Base-by-base conservation (phyloP, 2,797 vertebrate species). In the Aeoliscus strigatus region DNA sequence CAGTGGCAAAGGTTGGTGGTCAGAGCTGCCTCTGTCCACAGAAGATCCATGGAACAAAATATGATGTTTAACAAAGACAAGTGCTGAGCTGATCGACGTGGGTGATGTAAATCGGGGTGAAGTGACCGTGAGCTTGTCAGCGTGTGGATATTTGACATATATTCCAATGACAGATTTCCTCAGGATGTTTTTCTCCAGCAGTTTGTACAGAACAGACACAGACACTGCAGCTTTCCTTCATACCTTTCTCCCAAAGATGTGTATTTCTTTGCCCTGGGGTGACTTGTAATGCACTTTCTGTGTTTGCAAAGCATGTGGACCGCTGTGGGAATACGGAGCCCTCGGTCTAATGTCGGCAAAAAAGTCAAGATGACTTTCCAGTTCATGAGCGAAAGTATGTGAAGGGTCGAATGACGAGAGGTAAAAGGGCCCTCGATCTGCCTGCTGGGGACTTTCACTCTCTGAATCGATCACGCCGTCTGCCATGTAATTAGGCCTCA, bases 381-480 rank as follows among this genome's bases (percentile, higher is more conserved):
- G 55, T 75, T 48, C 39, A 43, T 36, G 71, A 72, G 59, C 62
- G 56, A 67, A 73, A 76, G 57, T 77, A 71, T 67, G 62, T 70
- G 62, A 73, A 38, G 59, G 65, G 61, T 61, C 18, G 29, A 66
- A 42, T 57, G 59, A 43, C 44, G 51, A 49, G 60, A 72, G 65
- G 56, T 69, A 74, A 77, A 66, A 74, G 61, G 72, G 74, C 65
- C 65, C 68, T 77, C 69, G 16, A 25, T 47, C 63, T 49, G 70
- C 66, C 77, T 79, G 67, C 71, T 77, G 57, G 72, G 80, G 74
- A 80, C 79, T 74, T 82, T 84, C 66, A 74, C 70, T 83, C 75
- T 76, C 73, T 62, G 45, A 79, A 85, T 86, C 32, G 81, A 86
- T 85, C 80, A 65, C 57, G 65, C 75, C 80, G 77, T 82, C 86